A percentile compares a stretch with the other conserved stretches of the same genome.
These are phyloP conservation scores for Bolinopsis microptera DNA, from an alignment of 37 sponge, comb jelly and placozoan species.

Conservation along the genomic window DNA sequence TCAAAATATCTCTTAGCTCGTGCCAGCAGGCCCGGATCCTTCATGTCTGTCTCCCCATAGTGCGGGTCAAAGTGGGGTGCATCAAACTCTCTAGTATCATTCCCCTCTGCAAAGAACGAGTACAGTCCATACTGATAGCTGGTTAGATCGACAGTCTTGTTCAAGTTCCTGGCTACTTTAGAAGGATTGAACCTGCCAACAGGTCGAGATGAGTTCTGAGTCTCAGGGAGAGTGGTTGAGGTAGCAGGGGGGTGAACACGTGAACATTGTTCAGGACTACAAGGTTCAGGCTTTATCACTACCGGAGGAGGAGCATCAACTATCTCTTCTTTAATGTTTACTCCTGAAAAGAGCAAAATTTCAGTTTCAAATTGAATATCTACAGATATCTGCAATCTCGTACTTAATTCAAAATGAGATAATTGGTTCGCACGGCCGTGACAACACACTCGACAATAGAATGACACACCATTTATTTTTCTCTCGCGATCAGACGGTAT, in stretches of 20 bases:
- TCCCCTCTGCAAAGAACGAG: conserved; percentile 55
- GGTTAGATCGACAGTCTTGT: conserved; percentile 26
- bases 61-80: conserved; percentile 43
- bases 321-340: background rate
- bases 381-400: too few species aligned
- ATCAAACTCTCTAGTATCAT: background rate
- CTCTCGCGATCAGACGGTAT: too few species aligned
- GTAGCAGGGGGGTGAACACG: background rate
- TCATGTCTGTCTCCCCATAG: conserved; percentile 12
- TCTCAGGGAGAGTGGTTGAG: background rate
- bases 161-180: background rate
- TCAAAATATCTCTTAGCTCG: conserved; percentile 30
- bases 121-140: conserved; percentile 47
- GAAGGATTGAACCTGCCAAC: conserved; percentile 3
- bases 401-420: too few species aligned
- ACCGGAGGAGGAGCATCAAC: background rate
- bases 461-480: too few species aligned
- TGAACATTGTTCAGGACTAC: conserved; percentile 14
- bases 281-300: conserved; percentile 16
- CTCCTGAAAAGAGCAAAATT: conserved; percentile 12
- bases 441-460: too few species aligned
- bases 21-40: background rate
- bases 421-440: too few species aligned
- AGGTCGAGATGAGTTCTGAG: conserved; percentile 1
- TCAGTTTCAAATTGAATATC: too few species aligned